These are phyloP conservation scores for Fregata magnificens DNA, from an alignment of 2,113 vertebrate genomes.

Conservation along the genomic window DNA sequence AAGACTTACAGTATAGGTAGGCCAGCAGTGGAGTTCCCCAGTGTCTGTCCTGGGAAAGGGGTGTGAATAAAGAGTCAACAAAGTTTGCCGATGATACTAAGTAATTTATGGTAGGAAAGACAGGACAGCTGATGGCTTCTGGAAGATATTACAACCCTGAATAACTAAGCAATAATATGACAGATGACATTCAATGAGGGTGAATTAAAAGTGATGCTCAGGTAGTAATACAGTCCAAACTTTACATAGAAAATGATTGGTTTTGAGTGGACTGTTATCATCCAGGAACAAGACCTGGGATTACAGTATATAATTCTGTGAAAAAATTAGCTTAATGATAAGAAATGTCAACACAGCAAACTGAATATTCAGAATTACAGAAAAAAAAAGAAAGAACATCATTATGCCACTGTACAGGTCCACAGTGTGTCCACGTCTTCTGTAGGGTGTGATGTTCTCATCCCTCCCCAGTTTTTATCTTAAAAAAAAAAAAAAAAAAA, in stretches of 20 bases:
- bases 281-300: neutral
- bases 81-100: neutral
- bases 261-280: neutral
- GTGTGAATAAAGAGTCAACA: neutral
- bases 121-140: neutral
- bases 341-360: neutral
- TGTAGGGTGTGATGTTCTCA: neutral
- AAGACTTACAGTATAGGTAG: neutral
- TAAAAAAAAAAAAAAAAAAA: neutral
- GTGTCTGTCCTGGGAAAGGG: neutral
- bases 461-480: accelerated
- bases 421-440: neutral
- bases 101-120: neutral
- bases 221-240: neutral
- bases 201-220: neutral
- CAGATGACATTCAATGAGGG: neutral
- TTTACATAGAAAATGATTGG: neutral
- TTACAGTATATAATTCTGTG: neutral
- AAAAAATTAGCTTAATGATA: neutral
- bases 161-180: neutral
- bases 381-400: neutral
- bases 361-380: neutral
- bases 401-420: neutral
- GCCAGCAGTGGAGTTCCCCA: neutral
- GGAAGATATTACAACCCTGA: neutral